Conservation (phyloP, 1,140 invertebrate species). For the Nasonia giraulti region DNA sequence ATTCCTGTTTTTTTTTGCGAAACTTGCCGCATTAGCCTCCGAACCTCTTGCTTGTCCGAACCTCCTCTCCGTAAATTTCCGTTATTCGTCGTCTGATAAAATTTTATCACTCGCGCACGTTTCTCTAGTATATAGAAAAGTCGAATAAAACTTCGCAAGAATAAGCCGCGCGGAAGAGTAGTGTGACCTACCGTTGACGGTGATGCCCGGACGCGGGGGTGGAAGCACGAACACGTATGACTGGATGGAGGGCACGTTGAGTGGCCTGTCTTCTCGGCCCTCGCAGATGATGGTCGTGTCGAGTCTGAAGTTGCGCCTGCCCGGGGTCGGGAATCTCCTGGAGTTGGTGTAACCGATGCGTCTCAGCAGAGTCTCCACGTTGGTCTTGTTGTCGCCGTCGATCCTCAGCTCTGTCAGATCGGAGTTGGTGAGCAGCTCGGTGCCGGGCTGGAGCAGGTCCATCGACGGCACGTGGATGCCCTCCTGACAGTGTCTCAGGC, state of each 20-base stretch:
- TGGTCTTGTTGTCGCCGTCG: slow-evolving; percentile 91
- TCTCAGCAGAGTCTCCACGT: slow-evolving; percentile 90
- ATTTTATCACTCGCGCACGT: not conserved
- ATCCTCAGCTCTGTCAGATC: slow-evolving; percentile 93
- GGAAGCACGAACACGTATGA: slow-evolving; percentile 91
- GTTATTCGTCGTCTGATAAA: not conserved
- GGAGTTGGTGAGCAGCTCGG: slow-evolving; percentile 82
- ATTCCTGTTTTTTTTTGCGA: not conserved
- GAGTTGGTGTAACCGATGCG: slow-evolving; percentile 94
- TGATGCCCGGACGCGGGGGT: slow-evolving; percentile 88
- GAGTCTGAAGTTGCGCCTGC: slow-evolving; percentile 89
- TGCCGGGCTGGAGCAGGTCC: slow-evolving; percentile 84
- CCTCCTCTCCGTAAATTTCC: not conserved
- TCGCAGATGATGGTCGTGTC: slow-evolving; percentile 84
- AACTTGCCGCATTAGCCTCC: not conserved
- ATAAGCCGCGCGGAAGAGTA: not conserved
- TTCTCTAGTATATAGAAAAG: not conserved
- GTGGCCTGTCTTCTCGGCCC: slow-evolving; percentile 64
- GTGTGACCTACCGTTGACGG: slow-evolving; percentile 80
- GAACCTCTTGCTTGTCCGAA: no score
- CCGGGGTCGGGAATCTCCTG: slow-evolving; percentile 93
- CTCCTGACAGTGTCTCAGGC: slow-evolving; percentile 90
- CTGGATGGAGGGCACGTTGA: slow-evolving; percentile 81
- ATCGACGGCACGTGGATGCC: slow-evolving; percentile 85
- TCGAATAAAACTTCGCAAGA: not conserved